Evolutionary conservation across 2,797 vertebrate genomes (phyloP).

Genomic region (Pantherophis vulpinus): DNA sequence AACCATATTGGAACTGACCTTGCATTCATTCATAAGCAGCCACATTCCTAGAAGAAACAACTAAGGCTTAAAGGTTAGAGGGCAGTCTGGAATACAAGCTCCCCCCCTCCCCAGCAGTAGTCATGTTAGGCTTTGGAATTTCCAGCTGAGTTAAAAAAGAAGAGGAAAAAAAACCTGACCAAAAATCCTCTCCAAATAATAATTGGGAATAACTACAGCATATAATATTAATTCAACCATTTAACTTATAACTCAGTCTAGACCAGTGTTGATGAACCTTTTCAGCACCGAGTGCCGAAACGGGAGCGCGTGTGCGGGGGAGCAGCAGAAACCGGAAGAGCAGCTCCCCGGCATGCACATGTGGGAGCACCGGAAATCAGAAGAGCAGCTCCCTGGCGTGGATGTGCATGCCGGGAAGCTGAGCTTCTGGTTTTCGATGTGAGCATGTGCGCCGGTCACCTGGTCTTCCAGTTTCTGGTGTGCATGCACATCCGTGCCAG

Average conservation of each 20-base stretch:
- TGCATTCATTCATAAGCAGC: not conserved
- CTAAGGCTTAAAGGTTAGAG: not conserved
- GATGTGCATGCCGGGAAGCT: no score
- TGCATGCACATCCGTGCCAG: no score
- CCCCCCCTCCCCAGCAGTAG: not conserved
- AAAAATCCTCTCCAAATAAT: not conserved
- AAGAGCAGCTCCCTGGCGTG: no score
- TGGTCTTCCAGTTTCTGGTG: no score
- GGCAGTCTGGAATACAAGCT: not conserved
- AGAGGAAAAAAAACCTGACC: not conserved
- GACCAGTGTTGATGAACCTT: not conserved
- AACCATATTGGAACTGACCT: not conserved
- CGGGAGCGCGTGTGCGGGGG: no score
- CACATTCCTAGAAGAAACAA: not conserved
- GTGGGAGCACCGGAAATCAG: no score
- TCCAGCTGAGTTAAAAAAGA: not conserved
- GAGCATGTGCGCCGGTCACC: no score
- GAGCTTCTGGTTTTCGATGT: no score
- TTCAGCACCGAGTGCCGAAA: no score
- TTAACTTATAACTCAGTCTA: not conserved
- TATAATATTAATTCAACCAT: not conserved
- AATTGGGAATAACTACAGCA: not conserved
- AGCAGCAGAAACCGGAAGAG: no score
- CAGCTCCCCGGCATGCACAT: no score
- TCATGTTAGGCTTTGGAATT: not conserved